Evolutionary conservation across 2,888 invertebrate genomes (phyloP).

Genomic region (Yponomeuta plumbellus): DNA sequence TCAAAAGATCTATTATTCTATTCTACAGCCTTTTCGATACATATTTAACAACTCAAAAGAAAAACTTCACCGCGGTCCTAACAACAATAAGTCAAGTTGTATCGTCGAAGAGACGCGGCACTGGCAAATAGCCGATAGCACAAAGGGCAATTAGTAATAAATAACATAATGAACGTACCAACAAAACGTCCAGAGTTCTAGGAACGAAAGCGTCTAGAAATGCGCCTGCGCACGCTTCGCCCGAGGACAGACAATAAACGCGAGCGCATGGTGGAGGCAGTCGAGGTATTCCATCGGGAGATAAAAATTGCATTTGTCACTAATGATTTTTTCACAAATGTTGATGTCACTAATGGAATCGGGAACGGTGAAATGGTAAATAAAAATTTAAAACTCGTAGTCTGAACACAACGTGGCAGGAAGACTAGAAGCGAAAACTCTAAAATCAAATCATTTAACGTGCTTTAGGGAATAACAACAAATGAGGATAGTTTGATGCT

Average conservation of each 20-base stretch:
- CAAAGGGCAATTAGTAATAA: constrained; percentile 36
- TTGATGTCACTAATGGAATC: too few species aligned
- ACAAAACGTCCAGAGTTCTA: constrained; percentile 7
- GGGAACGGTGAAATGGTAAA: too few species aligned
- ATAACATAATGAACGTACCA: constrained; percentile 25
- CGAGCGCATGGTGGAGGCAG: not conserved
- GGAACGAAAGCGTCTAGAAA: constrained; percentile 12
- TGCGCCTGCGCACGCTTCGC: constrained; percentile 26
- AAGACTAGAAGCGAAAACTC: too few species aligned
- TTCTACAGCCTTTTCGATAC: too few species aligned
- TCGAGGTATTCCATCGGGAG: not conserved
- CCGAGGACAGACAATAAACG: constrained; percentile 33
- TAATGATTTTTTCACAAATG: too few species aligned
- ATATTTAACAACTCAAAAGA: not conserved
- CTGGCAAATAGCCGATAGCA: constrained; percentile 14
- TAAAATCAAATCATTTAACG: too few species aligned
- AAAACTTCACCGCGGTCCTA: not conserved
- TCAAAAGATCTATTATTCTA: too few species aligned
- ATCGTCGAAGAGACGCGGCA: not conserved
- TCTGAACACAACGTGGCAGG: too few species aligned
- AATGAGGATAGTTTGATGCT: too few species aligned
- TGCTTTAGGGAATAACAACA: too few species aligned
- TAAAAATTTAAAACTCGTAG: too few species aligned
- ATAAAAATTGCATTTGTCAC: not conserved
- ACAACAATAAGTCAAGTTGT: not conserved